A percentile compares a stretch with the other conserved stretches of the same genome.
phyloP scores from a whole-genome alignment of 2,797 vertebrate species.

The Hipposideros larvatus region DNA sequence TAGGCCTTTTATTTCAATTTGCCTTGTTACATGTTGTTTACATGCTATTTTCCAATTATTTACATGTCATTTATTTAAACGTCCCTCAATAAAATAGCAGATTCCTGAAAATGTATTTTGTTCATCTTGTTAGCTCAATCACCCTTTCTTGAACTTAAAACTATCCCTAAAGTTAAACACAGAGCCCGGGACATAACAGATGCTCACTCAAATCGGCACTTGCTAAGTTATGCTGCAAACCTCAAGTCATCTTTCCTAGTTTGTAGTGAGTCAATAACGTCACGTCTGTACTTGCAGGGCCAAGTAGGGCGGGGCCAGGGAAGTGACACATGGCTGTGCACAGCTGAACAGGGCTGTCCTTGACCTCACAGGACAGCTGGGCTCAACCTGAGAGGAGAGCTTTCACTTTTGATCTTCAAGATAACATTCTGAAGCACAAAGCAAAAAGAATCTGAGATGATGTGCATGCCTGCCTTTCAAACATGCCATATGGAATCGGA shows the following conservation, averaged over 20 bases:
- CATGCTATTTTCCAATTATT: constrained; percentile 24
- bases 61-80: neutral
- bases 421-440: constrained; percentile 17
- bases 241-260: neutral
- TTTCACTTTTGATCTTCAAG: constrained; percentile 62
- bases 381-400: neutral
- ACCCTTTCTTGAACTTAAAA: neutral
- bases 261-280: neutral
- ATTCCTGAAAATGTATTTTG: neutral
- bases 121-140: neutral
- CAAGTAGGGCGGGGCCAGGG: neutral
- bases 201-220: neutral
- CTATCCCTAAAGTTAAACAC: constrained; percentile 4
- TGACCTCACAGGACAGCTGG: constrained; percentile 21
- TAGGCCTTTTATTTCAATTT: constrained; percentile 22
- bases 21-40: neutral
- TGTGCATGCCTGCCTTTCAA: neutral
- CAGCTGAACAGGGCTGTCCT: neutral
- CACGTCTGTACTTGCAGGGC: neutral
- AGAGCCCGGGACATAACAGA: neutral
- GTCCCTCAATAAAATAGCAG: neutral
- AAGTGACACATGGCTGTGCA: neutral
- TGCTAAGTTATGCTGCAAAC: constrained; percentile 5
- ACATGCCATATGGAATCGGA: constrained; percentile 15
- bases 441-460: constrained; percentile 31